phyloP scores from a whole-genome alignment of 2,113 vertebrate species.

The Eubucco bourcierii region DNA sequence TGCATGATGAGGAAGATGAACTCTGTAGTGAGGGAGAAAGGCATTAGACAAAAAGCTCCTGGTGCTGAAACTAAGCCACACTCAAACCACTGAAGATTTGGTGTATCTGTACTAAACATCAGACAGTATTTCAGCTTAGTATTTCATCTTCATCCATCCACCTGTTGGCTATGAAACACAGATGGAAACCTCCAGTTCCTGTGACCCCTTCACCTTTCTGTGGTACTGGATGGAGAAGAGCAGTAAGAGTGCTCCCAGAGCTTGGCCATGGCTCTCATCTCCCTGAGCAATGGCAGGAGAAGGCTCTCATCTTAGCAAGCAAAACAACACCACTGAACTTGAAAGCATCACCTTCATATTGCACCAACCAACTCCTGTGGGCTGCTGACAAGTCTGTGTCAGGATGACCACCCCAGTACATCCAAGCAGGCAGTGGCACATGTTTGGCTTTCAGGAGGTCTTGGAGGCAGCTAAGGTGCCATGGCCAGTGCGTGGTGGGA shows the following conservation, averaged over 20 bases:
- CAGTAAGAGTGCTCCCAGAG: not conserved
- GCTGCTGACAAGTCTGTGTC: not conserved
- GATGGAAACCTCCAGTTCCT: not conserved
- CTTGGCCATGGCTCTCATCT: fast-evolving
- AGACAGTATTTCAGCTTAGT: not conserved
- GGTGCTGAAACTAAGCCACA: not conserved
- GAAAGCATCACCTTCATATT: fast-evolving
- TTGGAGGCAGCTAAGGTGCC: not conserved
- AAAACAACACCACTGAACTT: fast-evolving
- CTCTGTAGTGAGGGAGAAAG: not conserved
- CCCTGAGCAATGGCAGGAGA: not conserved
- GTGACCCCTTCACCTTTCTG: not conserved
- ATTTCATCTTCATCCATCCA: not conserved
- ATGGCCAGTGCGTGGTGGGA: no score
- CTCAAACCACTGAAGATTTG: not conserved
- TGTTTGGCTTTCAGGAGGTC: not conserved
- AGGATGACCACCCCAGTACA: not conserved
- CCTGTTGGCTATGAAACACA: fast-evolving
- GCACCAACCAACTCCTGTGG: not conserved
- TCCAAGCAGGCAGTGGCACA: not conserved
- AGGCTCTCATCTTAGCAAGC: not conserved
- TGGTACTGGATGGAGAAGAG: not conserved
- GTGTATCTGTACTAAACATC: conserved; percentile 1
- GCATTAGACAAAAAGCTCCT: not conserved
- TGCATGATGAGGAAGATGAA: not conserved